Evolutionary conservation across 2,888 invertebrate species (phyloP).

Genomic region (Pachliopta kotzebuea): DNA sequence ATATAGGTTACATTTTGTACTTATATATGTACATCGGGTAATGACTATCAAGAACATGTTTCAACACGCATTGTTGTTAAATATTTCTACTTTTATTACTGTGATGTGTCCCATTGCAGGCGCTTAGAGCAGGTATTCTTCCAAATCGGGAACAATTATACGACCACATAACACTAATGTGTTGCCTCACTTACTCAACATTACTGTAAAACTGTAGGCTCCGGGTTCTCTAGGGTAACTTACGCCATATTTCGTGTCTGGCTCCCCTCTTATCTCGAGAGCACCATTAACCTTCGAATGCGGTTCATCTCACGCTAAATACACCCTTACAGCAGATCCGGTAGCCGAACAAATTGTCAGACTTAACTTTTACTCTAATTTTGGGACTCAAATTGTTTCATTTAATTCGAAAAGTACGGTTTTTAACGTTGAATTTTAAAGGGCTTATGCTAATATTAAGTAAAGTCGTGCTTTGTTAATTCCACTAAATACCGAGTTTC

Average conservation of each 20-base stretch:
- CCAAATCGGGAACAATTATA: slow-evolving; percentile 22
- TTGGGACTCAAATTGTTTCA: slow-evolving; percentile 21
- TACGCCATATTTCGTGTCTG: slow-evolving; percentile 27
- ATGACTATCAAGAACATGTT: too few relatives aligned
- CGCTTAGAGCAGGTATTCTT: slow-evolving; percentile 5
- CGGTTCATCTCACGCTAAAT: slow-evolving; percentile 33
- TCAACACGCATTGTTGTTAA: not conserved
- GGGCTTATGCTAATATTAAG: slow-evolving; percentile 17
- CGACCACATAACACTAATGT: slow-evolving; percentile 8
- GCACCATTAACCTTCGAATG: slow-evolving; percentile 34
- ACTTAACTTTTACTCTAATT: slow-evolving; percentile 28
- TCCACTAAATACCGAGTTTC: not conserved
- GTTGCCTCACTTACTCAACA: slow-evolving; percentile 16
- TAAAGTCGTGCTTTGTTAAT: slow-evolving; percentile 8
- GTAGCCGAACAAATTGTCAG: slow-evolving; percentile 23
- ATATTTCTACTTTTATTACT: not conserved
- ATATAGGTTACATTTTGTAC: not conserved
- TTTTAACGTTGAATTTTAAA: slow-evolving; percentile 21
- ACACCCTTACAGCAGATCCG: slow-evolving; percentile 23
- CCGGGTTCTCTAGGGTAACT: slow-evolving; percentile 2
- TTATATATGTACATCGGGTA: too few relatives aligned
- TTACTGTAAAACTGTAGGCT: slow-evolving; percentile 18
- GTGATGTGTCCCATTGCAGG: slow-evolving; percentile 2
- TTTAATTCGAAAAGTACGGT: slow-evolving; percentile 22
- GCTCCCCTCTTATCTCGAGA: slow-evolving; percentile 31